phyloP scores from a whole-genome alignment of 1,140 invertebrate genomes.

The Drosophila rufa region DNA sequence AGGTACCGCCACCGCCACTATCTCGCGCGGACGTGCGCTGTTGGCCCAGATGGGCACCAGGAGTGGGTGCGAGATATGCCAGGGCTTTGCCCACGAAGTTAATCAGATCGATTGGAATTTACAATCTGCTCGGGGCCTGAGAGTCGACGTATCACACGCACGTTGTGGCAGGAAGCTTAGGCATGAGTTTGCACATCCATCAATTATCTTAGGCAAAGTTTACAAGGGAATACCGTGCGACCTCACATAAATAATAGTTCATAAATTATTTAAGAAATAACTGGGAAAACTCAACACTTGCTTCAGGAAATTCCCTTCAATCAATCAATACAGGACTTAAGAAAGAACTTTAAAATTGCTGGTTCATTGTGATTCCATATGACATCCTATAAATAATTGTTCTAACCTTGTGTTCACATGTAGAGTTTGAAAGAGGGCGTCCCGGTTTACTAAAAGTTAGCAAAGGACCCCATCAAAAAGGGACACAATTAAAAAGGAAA shows the following conservation, averaged over 20 bases:
- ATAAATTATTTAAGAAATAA: neutral
- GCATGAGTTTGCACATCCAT: neutral
- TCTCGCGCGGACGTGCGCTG: constrained; percentile 13
- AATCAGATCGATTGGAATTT: constrained; percentile 20
- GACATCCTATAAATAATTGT: neutral
- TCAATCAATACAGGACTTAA: neutral
- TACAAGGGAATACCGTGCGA: constrained; percentile 2
- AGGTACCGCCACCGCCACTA: constrained; percentile 14
- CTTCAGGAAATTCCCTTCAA: neutral
- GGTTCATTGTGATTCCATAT: neutral
- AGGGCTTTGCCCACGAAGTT: constrained; percentile 13
- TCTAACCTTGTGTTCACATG: neutral
- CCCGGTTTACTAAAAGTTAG: too few species aligned
- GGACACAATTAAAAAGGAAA: too few species aligned
- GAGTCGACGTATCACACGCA: neutral
- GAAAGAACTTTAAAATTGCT: neutral
- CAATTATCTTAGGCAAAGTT: neutral
- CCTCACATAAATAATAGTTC: neutral
- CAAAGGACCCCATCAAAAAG: too few species aligned
- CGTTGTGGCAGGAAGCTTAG: constrained; percentile 11
- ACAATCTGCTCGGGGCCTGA: constrained; percentile 14
- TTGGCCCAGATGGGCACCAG: constrained; percentile 7
- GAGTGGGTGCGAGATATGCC: constrained; percentile 13
- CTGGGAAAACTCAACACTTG: neutral
- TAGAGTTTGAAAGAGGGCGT: neutral